These are phyloP conservation scores for Coryphaenoides rupestris DNA, from an alignment of 2,113 vertebrate genomes.

Conservation along the genomic window DNA sequence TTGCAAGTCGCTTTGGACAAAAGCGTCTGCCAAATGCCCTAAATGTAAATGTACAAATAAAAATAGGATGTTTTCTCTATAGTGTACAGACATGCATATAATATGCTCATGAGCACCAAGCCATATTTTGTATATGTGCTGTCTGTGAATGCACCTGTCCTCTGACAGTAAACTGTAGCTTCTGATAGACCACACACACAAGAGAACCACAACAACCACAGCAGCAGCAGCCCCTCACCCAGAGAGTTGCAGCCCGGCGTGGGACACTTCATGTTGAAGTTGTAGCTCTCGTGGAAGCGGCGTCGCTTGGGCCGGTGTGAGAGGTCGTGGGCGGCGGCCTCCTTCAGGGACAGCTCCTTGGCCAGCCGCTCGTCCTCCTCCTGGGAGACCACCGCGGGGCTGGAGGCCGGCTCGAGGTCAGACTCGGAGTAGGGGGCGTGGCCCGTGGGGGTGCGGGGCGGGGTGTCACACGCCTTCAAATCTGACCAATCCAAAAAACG, in stretches of 20 bases:
- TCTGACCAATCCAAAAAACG: constrained; percentile 54
- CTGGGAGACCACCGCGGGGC: constrained; percentile 79
- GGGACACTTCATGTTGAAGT: constrained; percentile 99
- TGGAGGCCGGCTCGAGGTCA: constrained; percentile 92
- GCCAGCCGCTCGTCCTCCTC: constrained; percentile 90
- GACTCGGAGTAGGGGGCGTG: constrained; percentile 94
- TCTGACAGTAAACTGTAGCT: too few species aligned
- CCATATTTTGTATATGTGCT: too few species aligned
- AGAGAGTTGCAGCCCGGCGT: constrained; percentile 96
- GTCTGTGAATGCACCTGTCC: too few species aligned
- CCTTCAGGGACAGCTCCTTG: constrained; percentile 94
- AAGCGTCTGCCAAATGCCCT: too few species aligned
- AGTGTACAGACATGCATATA: too few species aligned
- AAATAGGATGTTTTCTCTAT: too few species aligned
- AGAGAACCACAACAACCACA: too few species aligned
- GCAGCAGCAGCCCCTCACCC: constrained; percentile 66
- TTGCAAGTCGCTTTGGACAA: too few species aligned
- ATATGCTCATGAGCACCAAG: too few species aligned
- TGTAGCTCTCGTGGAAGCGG: constrained; percentile 98
- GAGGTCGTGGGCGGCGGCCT: constrained; percentile 91
- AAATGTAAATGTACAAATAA: too few species aligned
- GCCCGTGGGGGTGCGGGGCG: constrained; percentile 91
- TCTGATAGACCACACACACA: too few species aligned
- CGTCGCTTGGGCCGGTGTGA: constrained; percentile 94
- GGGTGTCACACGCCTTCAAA: constrained; percentile 88